phyloP scores from a whole-genome alignment of 1,140 invertebrate species.

The Sycobia sp. region DNA sequence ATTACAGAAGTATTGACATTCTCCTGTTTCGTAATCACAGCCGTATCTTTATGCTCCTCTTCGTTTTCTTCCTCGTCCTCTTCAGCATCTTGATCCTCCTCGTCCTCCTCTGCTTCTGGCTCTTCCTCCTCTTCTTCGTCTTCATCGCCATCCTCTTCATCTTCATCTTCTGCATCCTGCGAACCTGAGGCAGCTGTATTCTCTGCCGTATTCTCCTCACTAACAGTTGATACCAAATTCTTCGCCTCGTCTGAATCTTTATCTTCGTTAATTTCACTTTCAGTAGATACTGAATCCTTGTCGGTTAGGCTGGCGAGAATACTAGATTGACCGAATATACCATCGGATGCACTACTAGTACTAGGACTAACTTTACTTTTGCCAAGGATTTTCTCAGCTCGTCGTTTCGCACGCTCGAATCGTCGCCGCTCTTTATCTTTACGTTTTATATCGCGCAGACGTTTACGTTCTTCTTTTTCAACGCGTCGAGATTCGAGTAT shows the following conservation, averaged over 20 bases:
- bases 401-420: constrained; percentile 47
- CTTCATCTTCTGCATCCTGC: constrained; percentile 42
- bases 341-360: neutral
- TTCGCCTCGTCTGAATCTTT: constrained; percentile 41
- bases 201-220: constrained; percentile 18
- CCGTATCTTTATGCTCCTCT: constrained; percentile 27
- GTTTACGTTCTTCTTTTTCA: constrained; percentile 57
- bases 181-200: constrained; percentile 11
- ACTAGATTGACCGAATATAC: neutral
- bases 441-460: constrained; percentile 48
- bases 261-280: constrained; percentile 8
- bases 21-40: constrained; percentile 30
- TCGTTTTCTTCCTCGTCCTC: constrained; percentile 37
- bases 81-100: constrained; percentile 33
- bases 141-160: constrained; percentile 37
- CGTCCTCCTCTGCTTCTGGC: constrained; percentile 39
- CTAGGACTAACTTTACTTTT: constrained; percentile 12
- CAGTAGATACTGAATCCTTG: neutral
- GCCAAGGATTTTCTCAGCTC: constrained; percentile 47
- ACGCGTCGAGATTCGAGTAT: constrained; percentile 54
- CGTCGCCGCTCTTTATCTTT: constrained; percentile 50
- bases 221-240: neutral
- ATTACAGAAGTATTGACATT: constrained; percentile 37
- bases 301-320: neutral
- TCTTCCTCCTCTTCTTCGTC: constrained; percentile 46